Evolutionary conservation across 2,113 vertebrate species (phyloP), one percentile per base, ranked within the genome.

Genomic region (Prionailurus bengalensis): DNA sequence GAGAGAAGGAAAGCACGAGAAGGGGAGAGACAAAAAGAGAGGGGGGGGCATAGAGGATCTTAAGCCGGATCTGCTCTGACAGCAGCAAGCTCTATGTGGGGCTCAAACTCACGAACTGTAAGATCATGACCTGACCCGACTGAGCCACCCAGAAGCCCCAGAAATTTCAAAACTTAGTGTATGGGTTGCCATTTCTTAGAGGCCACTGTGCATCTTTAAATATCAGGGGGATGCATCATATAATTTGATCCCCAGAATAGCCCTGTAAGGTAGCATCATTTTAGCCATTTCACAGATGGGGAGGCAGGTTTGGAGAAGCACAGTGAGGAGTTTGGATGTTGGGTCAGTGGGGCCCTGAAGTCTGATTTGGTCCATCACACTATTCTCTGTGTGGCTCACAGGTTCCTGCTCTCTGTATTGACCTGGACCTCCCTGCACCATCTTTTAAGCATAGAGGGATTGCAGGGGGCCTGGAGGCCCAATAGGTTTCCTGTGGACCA

Each of bases 281-380:
- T 14, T 82, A 55, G 65, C 36, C 58, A 25, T 36, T 53, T 79
- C 31, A 71, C 27, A 53, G 66, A 45, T 7, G 74, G 79, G 31
- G 55, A 78, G 76, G 23, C 33, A n/a, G 48, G 13, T n/a, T 80
- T 16, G 42, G 48, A 73, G 73, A 80, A 16, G 42, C 4, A 5
- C 23, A 90, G 55, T 10, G 12, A 5, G 7, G 45, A 70, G 12
- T 39, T 70, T 71, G 80, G 85, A 53, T 31, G 2, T 1, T 48
- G 45, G 17, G 33, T 19, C 19, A 7, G 9, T 0, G 83, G 92
- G 61, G 13, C 45, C 53, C 10, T 58, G 12, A 51, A 14, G 27
- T 15, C 66, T 70, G 45, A 16, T 17, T 39, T 31, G 39, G 36
- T 39, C 15, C 11, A 2, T 16, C 16, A 14, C 0, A 0, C 14